Evolutionary conservation across 2,888 invertebrate genomes (phyloP), one percentile per base, ranked within the genome.

Genomic region (Neria commutata): DNA sequence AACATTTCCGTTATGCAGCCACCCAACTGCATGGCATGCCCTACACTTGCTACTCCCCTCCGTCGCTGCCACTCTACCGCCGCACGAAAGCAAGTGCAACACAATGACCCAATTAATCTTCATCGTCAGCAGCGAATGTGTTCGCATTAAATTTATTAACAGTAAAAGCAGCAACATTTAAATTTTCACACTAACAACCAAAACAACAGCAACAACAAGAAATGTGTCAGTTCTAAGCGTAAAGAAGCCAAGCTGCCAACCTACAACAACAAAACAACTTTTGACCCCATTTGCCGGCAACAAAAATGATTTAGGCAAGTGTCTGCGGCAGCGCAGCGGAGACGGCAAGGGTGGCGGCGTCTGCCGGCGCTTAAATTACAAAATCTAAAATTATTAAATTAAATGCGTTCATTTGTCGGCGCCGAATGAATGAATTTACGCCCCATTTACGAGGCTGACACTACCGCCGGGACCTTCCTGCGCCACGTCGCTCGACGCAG

Each of bases 61-160:
- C 40, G 16, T 19, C 14, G 21, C 46, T 25, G 25, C 26, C 14
- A 25, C 45, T 26, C 37, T 8, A 56, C 16, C 16, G 25, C n/a
- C 37, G 19, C 48, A 42, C 25, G 16, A 29, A 16, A 21, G 56
- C 24, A 26, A 16, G 37, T 48, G 17, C 58, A 66, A 54, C 72
- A 71, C 70, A 71, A 60, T 73, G 74, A 75, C 75, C 73, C 72
- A 75, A 73, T 73, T 75, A 75, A 73, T 73, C 74, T 74, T 71
- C 65, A 67, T 73, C 75, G 69, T 74, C 72, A 68, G 68, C 73
- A 64, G 45, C 17, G 19, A 42, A 21, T 42, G 42, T 42, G 42
- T 21, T 17, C 4, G 4, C 17, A 42, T 42, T 42, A 42, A 42
- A 29, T 29, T 29, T 11, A 29, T 8, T 11, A 29, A 29, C 29